Conservation (phyloP, 2,797 vertebrate species). For the Peromyscus attwateri region DNA sequence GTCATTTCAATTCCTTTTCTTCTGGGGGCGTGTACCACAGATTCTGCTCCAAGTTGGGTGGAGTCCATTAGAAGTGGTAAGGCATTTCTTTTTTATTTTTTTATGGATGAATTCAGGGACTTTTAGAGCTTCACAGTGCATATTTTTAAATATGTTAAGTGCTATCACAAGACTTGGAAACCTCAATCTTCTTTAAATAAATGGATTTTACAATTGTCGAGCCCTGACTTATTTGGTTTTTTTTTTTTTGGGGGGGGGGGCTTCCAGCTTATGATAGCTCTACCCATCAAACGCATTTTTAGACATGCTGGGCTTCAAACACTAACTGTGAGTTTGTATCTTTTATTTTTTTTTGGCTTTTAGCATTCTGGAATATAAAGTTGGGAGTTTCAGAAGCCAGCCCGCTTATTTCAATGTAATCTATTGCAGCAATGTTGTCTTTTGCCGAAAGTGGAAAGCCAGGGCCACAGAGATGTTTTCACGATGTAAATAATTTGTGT, state of each 20-base stretch:
- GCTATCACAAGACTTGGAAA: constrained; percentile 58
- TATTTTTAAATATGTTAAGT: constrained; percentile 77
- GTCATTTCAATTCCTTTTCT: constrained; percentile 64
- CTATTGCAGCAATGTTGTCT: background rate
- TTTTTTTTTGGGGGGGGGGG: constrained; percentile 13
- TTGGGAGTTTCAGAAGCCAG: constrained; percentile 62
- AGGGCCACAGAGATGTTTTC: constrained; percentile 61
- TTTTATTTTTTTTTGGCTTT: constrained; percentile 40
- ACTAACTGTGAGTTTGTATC: constrained; percentile 50
- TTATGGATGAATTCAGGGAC: constrained; percentile 59
- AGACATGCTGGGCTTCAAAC: background rate
- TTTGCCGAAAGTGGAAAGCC: constrained; percentile 40
- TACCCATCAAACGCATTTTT: constrained; percentile 65
- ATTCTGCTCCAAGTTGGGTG: constrained; percentile 66
- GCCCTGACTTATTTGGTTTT: constrained; percentile 25
- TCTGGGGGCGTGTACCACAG: constrained; percentile 71
- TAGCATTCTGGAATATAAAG: constrained; percentile 66
- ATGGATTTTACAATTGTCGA: constrained; percentile 72
- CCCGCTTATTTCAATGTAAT: constrained; percentile 69
- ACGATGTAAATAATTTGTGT: constrained; percentile 76
- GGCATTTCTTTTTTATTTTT: constrained; percentile 42
- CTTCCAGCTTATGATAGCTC: constrained; percentile 43
- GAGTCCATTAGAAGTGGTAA: constrained; percentile 74
- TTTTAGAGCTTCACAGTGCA: constrained; percentile 66
- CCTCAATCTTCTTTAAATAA: constrained; percentile 71